A percentile compares a stretch with the other conserved stretches of the same genome.
Evolutionary conservation across 2,797 vertebrate species (phyloP).

Genomic region (Synanceia verrucosa): DNA sequence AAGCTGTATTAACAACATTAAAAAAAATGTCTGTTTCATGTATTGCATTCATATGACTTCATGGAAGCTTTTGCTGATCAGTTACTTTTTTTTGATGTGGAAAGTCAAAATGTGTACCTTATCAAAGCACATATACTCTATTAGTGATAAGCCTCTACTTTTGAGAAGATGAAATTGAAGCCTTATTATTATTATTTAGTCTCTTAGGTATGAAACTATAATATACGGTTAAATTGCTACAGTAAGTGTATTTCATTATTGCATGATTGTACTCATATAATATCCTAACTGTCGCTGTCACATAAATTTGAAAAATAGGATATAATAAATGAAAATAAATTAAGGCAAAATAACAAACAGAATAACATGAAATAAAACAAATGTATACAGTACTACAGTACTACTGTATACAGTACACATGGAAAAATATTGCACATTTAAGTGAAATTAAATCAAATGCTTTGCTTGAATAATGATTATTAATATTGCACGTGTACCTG

Average conservation of each 20-base stretch:
- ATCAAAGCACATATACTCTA: neutral
- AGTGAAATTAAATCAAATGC: too few species aligned
- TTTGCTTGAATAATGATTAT: too few species aligned
- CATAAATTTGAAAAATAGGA: too few species aligned
- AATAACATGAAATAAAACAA: too few species aligned
- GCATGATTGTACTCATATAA: too few species aligned
- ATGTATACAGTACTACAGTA: too few species aligned
- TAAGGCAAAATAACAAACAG: too few species aligned
- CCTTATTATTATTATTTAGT: neutral
- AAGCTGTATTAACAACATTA: neutral
- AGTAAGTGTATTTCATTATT: too few species aligned
- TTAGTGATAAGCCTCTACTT: neutral
- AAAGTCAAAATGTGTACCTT: neutral
- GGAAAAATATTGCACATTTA: too few species aligned
- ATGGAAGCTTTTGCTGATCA: neutral
- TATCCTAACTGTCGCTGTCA: neutral
- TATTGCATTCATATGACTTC: neutral
- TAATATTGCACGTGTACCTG: too few species aligned
- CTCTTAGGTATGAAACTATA: neutral
- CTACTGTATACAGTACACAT: too few species aligned
- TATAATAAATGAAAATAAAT: too few species aligned
- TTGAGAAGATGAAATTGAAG: neutral
- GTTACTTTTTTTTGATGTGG: neutral
- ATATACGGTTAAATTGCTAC: neutral
- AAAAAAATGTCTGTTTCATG: neutral